phyloP scores from a whole-genome alignment of 1,140 invertebrate species.

The Cryptotermes secundus region DNA sequence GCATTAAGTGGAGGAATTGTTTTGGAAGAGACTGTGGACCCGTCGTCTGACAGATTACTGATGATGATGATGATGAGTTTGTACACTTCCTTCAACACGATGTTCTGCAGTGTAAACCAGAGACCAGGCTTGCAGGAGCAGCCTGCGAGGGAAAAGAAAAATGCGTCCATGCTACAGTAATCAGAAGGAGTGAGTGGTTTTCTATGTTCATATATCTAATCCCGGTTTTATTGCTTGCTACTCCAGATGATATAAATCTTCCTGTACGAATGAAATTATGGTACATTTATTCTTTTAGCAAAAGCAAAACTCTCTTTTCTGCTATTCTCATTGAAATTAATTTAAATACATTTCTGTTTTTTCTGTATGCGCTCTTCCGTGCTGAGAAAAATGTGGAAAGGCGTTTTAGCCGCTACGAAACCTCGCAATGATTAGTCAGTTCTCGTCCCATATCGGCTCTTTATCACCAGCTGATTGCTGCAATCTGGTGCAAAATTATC shows the following conservation, averaged over 20 bases:
- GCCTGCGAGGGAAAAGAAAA: background rate
- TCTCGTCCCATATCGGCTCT: too few species aligned
- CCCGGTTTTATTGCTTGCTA: constrained; percentile 2
- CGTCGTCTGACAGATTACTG: too few species aligned
- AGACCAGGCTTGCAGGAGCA: background rate
- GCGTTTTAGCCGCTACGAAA: too few species aligned
- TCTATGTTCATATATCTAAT: constrained; percentile 18
- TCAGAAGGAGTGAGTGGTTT: background rate
- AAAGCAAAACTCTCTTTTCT: background rate
- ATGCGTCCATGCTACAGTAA: background rate
- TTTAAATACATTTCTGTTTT: background rate
- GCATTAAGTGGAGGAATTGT: too few species aligned
- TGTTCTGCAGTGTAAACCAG: background rate
- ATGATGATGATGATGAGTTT: too few species aligned
- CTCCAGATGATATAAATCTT: constrained; percentile 12
- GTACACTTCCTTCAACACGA: too few species aligned
- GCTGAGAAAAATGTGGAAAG: background rate
- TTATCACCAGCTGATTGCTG: background rate
- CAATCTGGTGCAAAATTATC: background rate
- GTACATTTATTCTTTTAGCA: background rate
- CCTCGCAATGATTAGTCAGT: too few species aligned
- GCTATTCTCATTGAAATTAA: background rate
- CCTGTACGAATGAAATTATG: background rate
- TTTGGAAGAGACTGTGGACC: too few species aligned
- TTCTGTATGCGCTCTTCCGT: background rate